Evolutionary conservation across 2,888 invertebrate species (phyloP).

Genomic region (Oxycera nigricornis): DNA sequence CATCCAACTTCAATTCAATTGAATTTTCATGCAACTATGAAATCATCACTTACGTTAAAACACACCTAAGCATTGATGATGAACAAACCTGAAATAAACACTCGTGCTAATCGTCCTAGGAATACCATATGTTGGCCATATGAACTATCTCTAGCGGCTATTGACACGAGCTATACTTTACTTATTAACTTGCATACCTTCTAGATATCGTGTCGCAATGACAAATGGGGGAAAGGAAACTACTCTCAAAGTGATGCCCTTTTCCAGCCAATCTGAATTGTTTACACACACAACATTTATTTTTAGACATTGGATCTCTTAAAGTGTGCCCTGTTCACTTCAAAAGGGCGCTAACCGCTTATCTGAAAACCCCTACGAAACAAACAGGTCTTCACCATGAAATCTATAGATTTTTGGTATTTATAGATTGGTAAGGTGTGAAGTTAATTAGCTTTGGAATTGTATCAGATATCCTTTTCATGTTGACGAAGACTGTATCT

Average conservation of each 20-base stretch:
- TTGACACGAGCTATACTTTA: constrained; percentile 36
- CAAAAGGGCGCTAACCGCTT: constrained; percentile 21
- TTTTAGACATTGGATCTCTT: constrained; percentile 12
- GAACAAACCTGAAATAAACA: not conserved
- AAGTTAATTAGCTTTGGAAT: not conserved
- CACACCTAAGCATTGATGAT: too few relatives aligned
- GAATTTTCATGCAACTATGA: too few relatives aligned
- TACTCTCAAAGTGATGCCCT: too few relatives aligned
- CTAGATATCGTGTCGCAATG: not conserved
- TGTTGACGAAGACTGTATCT: not conserved
- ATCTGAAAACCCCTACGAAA: not conserved
- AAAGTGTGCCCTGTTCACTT: not conserved
- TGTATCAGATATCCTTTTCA: not conserved
- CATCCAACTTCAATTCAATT: too few relatives aligned
- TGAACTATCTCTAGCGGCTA: constrained; percentile 21
- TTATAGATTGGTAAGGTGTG: constrained; percentile 17
- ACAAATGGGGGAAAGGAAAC: not conserved
- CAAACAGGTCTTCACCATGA: not conserved
- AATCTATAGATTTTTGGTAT: not conserved
- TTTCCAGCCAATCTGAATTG: constrained; percentile 1
- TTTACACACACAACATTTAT: constrained; percentile 15
- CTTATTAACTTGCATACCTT: not conserved
- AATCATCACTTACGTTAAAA: too few relatives aligned
- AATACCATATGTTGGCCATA: constrained; percentile 29
- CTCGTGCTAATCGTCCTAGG: not conserved